phyloP scores from a whole-genome alignment of 2,797 vertebrate genomes.

The Apogon hyalosoma region DNA sequence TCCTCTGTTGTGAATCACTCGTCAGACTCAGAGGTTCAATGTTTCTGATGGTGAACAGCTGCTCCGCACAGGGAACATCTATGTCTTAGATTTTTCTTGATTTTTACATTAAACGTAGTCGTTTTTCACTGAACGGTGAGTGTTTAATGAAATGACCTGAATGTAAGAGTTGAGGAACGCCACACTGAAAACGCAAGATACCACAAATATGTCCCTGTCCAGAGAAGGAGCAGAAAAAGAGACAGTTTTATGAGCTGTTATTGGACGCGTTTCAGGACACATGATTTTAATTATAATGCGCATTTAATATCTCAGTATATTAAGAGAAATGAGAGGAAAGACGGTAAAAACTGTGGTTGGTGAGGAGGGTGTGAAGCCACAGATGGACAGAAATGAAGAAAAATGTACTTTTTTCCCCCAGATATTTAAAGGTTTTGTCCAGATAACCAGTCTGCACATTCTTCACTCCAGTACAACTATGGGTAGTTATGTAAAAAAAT shows the following conservation, averaged over 20 bases:
- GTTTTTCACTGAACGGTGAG: background rate
- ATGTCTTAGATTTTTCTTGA: too few relatives aligned
- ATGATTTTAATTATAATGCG: slow-evolving; percentile 70
- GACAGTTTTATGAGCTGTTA: slow-evolving; percentile 72
- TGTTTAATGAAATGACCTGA: background rate
- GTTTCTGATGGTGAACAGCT: slow-evolving; percentile 1
- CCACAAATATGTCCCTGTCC: slow-evolving; percentile 52
- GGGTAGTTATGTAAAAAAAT: too few relatives aligned
- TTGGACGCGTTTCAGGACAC: slow-evolving; percentile 55
- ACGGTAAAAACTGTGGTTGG: slow-evolving; percentile 4
- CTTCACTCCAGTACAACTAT: too few relatives aligned
- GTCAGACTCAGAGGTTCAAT: background rate
- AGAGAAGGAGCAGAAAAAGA: slow-evolving; percentile 45
- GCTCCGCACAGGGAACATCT: background rate
- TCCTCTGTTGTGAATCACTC: too few relatives aligned
- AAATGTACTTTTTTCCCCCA: too few relatives aligned
- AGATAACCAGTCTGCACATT: too few relatives aligned
- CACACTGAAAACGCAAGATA: slow-evolving; percentile 12
- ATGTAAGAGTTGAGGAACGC: slow-evolving; percentile 45
- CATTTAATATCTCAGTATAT: slow-evolving; percentile 49
- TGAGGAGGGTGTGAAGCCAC: slow-evolving; percentile 15
- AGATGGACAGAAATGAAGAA: background rate
- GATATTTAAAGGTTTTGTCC: too few relatives aligned
- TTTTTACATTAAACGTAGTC: background rate
- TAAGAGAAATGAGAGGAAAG: background rate